Evolutionary conservation across 2,113 vertebrate species (phyloP).

Genomic region (Onychorhynchus coronatus): DNA sequence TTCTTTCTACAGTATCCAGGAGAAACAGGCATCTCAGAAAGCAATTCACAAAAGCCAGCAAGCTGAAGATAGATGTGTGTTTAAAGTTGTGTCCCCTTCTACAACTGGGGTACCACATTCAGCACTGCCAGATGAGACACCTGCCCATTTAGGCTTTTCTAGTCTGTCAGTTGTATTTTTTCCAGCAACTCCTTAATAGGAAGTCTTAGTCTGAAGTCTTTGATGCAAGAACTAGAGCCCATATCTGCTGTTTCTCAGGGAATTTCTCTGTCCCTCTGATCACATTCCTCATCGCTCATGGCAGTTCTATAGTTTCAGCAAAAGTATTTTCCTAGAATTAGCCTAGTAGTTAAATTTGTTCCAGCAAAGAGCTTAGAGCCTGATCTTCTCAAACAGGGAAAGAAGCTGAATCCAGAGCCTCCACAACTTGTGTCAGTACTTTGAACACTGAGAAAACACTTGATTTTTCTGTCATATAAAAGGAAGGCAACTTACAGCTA

Average conservation of each 20-base stretch:
- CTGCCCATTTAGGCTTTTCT: not conserved
- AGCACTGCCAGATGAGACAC: not conserved
- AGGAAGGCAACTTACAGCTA: not conserved
- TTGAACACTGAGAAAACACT: not conserved
- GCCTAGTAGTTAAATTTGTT: not conserved
- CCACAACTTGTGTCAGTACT: not conserved
- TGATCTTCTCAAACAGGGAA: not conserved
- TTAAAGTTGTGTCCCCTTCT: not conserved
- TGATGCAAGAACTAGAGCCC: not conserved
- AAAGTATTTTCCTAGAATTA: not conserved
- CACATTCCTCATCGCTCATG: not conserved
- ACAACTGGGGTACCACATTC: not conserved
- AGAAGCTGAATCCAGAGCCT: not conserved
- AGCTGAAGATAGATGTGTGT: not conserved
- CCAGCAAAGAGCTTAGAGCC: not conserved
- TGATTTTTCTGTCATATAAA: not conserved
- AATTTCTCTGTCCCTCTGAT: not conserved
- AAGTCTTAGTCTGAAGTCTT: not conserved
- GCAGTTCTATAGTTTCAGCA: not conserved
- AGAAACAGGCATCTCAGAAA: not conserved
- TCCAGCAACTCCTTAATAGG: not conserved
- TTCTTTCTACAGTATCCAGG: not conserved
- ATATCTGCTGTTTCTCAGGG: not conserved
- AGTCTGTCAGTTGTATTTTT: not conserved
- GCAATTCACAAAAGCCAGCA: not conserved